Base-by-base conservation (phyloP, 1,140 invertebrate genomes). In the Battus philenor region DNA sequence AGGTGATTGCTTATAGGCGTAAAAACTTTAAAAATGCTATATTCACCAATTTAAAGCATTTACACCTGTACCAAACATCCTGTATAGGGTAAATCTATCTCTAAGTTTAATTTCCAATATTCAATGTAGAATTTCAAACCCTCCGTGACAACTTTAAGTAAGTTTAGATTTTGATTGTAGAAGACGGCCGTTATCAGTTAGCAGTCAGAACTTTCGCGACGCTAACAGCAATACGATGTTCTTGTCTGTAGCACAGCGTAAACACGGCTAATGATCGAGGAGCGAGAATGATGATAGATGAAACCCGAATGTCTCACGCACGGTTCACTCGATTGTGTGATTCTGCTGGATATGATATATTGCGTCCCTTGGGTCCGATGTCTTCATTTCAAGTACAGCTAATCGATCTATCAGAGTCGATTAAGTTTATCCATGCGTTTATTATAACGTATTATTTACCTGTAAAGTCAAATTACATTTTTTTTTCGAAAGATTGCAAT, bases 271-370 rank as follows among this genome's bases (percentile, higher is more conserved):
- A 85, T 85, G 81, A 85, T 79, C 56, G 72, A 80, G 63, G 47
- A 67, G 56, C 50, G 59, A 53, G 59, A 66, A 73, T 72, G 68
- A 81, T 82, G 81, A 85, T 85, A 81, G 77, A 85, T 85, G 81
- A 70, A 71, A 77, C 72, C 69, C 63, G 68, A 69, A 72, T 79
- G 67, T 75, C 64, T 59, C 51, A 79, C 77, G 74, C 76, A 73
- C 66, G 62, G 54, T 58, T 69, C 68, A 59, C 53, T 43, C 38
- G 50, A 41, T 60, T 60, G 57, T 59, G 54, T 56, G 45, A 49
- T 50, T 56, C 51, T 54, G 51, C 47, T 55, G 56, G 55, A 57
- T 59, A 57, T 66, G 54, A 72, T 64, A 63, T 66, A 73, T 71
- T 59, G 65, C 54, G 33, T 53, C 46, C 43, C 54, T 56, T 32